A percentile compares a stretch with the other conserved stretches of the same genome.
Conservation (phyloP, 2,113 vertebrate genomes). For the Colistium nudipinnis region DNA sequence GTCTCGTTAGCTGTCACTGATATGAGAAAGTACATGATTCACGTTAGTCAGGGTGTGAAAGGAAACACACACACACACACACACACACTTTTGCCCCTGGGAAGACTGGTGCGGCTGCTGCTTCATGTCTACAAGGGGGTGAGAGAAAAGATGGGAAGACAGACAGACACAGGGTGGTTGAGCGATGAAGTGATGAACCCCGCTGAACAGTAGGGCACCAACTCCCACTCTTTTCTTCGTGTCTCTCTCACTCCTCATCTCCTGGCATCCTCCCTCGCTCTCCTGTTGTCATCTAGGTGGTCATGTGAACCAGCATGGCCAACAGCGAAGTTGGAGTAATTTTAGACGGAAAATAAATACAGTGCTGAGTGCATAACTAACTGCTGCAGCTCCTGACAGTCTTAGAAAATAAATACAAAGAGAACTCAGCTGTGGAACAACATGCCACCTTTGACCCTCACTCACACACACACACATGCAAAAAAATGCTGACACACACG, state of each 20-base stretch:
- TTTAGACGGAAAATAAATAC: slow-evolving; percentile 44
- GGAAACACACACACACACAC: slow-evolving; percentile 35
- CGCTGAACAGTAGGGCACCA: slow-evolving; percentile 54
- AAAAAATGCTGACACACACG: slow-evolving; percentile 5
- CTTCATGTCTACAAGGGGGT: slow-evolving; percentile 65
- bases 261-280: not conserved
- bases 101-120: slow-evolving; percentile 66
- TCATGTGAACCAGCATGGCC: not conserved
- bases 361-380: slow-evolving; percentile 10
- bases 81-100: slow-evolving; percentile 51
- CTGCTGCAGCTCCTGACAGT: slow-evolving; percentile 34
- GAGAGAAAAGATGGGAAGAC: slow-evolving; percentile 41
- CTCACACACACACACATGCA: slow-evolving; percentile 19
- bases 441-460: slow-evolving; percentile 5
- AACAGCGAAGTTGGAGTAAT: slow-evolving; percentile 29
- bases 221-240: not conserved
- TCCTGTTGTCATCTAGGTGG: slow-evolving; percentile 11
- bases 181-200: slow-evolving; percentile 71
- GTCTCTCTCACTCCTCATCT: not conserved
- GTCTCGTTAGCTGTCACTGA: slow-evolving; percentile 84
- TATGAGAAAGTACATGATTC: slow-evolving; percentile 85
- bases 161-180: slow-evolving; percentile 30
- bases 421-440: slow-evolving; percentile 9
- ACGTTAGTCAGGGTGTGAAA: slow-evolving; percentile 82
- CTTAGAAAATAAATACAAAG: slow-evolving; percentile 42